phyloP scores from a whole-genome alignment of 92 coral and sea anemone genomes.

The Porites cylindrica region DNA sequence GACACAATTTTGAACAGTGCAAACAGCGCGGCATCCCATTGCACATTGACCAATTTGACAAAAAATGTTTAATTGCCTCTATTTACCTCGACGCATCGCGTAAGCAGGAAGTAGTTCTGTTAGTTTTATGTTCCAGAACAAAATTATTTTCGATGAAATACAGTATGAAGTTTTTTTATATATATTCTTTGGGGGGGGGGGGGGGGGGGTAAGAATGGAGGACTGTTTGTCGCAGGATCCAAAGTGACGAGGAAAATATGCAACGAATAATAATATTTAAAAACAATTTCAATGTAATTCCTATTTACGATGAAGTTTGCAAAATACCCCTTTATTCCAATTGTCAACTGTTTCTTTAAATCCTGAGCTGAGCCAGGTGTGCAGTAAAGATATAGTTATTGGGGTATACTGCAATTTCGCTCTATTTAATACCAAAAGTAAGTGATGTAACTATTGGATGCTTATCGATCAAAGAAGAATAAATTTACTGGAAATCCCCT shows the following conservation, averaged over 20 bases:
- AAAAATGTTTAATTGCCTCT: too few species aligned
- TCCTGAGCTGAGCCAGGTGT: background rate
- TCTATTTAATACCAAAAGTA: background rate
- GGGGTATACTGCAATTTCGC: background rate
- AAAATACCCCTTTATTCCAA: background rate
- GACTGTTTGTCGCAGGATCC: background rate
- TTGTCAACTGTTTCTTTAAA: too few species aligned
- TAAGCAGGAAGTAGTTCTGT: background rate
- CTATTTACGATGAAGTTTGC: background rate
- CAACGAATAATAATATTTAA: too few species aligned
- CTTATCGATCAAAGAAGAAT: background rate
- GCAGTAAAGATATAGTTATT: background rate
- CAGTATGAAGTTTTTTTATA: background rate
- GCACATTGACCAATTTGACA: too few species aligned
- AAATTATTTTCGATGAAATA: background rate
- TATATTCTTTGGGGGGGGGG: background rate
- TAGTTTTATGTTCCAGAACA: background rate
- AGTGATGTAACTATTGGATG: constrained; percentile 15
- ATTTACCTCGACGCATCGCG: background rate
- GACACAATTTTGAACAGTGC: too few species aligned
- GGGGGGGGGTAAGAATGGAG: background rate
- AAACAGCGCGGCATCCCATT: too few species aligned
- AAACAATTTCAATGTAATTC: background rate
- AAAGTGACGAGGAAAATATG: background rate
- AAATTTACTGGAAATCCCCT: background rate